Evolutionary conservation across 2,888 invertebrate species (phyloP).

Genomic region (Eupithecia inturbata): DNA sequence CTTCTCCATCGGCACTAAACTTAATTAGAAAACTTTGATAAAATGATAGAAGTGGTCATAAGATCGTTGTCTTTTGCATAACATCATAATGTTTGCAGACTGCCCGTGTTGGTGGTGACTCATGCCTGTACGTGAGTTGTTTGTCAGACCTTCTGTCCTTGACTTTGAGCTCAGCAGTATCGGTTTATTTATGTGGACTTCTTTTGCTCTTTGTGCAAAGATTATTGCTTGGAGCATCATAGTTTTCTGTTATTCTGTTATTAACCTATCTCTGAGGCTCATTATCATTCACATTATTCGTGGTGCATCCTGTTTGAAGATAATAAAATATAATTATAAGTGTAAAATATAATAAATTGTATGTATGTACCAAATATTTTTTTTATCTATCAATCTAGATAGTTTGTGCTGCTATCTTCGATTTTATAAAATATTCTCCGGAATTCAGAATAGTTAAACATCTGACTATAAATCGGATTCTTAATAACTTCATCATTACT

Average conservation of each 20-base stretch:
- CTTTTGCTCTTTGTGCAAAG: background rate
- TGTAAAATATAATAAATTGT: too few species aligned
- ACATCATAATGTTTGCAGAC: conserved; percentile 18
- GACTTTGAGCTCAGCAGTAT: conserved; percentile 4
- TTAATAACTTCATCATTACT: background rate
- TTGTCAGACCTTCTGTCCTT: conserved; percentile 15
- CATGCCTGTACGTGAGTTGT: conserved; percentile 7
- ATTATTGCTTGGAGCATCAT: background rate
- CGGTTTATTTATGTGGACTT: conserved; percentile 1
- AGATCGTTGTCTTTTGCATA: conserved; percentile 9
- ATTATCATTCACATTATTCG: background rate
- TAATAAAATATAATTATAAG: too few species aligned
- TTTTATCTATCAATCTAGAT: too few species aligned
- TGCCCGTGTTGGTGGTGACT: conserved; percentile 15
- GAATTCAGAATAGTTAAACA: background rate
- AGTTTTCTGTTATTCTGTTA: background rate
- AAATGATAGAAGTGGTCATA: background rate
- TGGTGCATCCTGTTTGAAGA: background rate
- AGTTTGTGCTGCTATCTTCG: background rate
- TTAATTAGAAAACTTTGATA: background rate
- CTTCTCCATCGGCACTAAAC: background rate
- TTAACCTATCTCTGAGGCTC: too few species aligned
- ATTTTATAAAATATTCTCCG: background rate
- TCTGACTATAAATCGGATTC: background rate
- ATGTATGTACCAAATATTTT: too few species aligned